Base-by-base conservation (phyloP, 2,797 vertebrate species). In the Arnoldichthys spilopterus region DNA sequence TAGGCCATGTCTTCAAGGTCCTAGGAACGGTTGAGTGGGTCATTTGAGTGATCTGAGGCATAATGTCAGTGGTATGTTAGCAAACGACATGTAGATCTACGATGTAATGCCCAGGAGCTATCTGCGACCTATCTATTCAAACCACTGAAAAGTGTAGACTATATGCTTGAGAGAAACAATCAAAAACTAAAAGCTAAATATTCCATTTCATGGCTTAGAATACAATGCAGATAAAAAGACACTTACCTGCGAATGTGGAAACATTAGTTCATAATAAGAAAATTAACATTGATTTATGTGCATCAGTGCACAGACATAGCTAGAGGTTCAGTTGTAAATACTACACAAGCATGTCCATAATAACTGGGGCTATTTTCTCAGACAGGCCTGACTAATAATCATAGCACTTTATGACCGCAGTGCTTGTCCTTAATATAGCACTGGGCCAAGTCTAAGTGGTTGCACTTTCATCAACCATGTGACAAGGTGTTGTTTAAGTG, bases 401-500 rank as follows among this genome's bases (percentile, higher is more conserved):
- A 45, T 47, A 47, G 54, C 12, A 47, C 24, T 32, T 47, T 59
- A 77, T 56, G 51, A 66, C 64, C 70, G 47, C 47, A 51, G 66
- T 43, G 37, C 45, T 26, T 15, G 51, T 45, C 37, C 61, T 51
- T 58, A 58, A 66, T 45, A 58, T 67, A 73, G 70, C 61, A 58
- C 26, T 47, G 34, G 51, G 34, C 28, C 12, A 26, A 26, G 54
- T 26, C 34, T 43, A 30, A 78, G 77, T 78, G 69, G 69, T 78
- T 78, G 37, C 24, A 66, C 69, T 72, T 78, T 62, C 45, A 76
- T 68, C 53, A 47, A 26, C 40, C 22, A 26, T 64, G 34, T 54
- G 32, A 30, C 53, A 61, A 24, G 76, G 32, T 78, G 47, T 62
- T 66, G 20, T 78, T 64, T 32, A 72, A 64, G 69, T 72, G 77